Evolutionary conservation across 2,888 invertebrate species (phyloP).

Genomic region (Bugulina stolonifera): DNA sequence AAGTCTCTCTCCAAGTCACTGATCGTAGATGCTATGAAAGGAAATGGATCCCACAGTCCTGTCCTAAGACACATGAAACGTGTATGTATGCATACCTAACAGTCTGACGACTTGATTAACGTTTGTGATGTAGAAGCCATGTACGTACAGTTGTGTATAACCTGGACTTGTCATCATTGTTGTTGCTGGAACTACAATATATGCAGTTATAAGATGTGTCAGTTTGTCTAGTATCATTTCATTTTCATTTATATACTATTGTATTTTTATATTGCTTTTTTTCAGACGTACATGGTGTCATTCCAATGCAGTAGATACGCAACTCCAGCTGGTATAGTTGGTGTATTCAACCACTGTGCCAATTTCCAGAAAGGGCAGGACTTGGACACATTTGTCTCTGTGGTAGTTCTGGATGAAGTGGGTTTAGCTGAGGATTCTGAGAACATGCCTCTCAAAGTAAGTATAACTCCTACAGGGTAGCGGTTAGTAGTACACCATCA

Average conservation of each 20-base stretch:
- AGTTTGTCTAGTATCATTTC: too few species aligned
- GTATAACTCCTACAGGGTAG: background rate
- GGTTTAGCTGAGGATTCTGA: constrained; percentile 48
- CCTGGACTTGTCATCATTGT: too few species aligned
- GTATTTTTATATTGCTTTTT: too few species aligned
- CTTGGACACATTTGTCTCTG: constrained; percentile 40
- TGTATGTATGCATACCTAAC: too few species aligned
- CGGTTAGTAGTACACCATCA: too few species aligned
- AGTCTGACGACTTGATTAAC: too few species aligned
- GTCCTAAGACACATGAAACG: constrained; percentile 28
- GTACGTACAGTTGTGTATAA: too few species aligned
- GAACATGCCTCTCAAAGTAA: constrained; percentile 49
- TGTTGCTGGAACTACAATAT: too few species aligned
- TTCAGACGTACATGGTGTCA: constrained; percentile 45
- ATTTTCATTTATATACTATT: too few species aligned
- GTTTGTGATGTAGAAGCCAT: too few species aligned
- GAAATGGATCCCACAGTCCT: constrained; percentile 27
- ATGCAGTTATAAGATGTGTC: too few species aligned
- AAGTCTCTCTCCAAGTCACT: constrained; percentile 33
- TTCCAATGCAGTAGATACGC: constrained; percentile 49
- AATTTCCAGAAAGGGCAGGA: constrained; percentile 41
- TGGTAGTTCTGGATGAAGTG: constrained; percentile 49
- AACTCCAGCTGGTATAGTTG: constrained; percentile 44
- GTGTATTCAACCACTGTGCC: constrained; percentile 44
- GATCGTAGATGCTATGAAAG: constrained; percentile 30